Base-by-base conservation (phyloP, 2,888 invertebrate species). In the Drosophila mimetica region DNA sequence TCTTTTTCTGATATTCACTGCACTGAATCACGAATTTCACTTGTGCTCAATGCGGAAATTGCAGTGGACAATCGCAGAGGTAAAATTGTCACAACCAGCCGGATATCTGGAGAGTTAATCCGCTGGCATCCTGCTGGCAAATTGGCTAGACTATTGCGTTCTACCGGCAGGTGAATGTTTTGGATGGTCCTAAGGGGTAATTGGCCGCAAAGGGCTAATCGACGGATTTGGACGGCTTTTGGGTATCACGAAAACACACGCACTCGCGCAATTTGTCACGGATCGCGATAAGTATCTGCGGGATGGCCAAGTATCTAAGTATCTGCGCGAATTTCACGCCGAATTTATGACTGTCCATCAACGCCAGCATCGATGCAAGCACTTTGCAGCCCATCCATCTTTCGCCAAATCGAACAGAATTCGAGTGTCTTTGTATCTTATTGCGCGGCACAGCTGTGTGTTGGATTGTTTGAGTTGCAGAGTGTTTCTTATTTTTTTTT, bases 361-460 rank as follows among this genome's bases (percentile, higher is more conserved):
- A 75, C 78, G 74, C 59, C 69, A 76, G 76, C 80, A 87, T 82
- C 85, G 83, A 82, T 84, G 82, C 85, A 76, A 75, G 67, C 86
- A 87, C 83, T 86, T 80, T 69, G 77, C 74, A 78, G 85, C 74
- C 70, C 86, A 89, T 82, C 78, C 79, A 88, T 85, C 79, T 81
- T 77, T 61, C 65, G 84, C 71, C 74, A 74, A 80, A 75, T 72
- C 71, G 47, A 44, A 54, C 20, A 41, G 42, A 61, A 41, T 64
- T 32, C 53, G 25, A 54, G 85, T 70, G 71, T 77, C 72, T 83
- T 71, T 66, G 65, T 78, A 54, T 71, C 51, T 54, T 60, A 34
- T 34, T 53, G 52, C 59, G 70, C 72, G 50, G 66, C 67, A 58
- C 63, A 69, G 75, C 84, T 47, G 61, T 80, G 66, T 72, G 76